Evolutionary conservation across 1,140 invertebrate species (phyloP), one percentile per base, ranked within the genome.

Genomic region (Drosophila bocki): DNA sequence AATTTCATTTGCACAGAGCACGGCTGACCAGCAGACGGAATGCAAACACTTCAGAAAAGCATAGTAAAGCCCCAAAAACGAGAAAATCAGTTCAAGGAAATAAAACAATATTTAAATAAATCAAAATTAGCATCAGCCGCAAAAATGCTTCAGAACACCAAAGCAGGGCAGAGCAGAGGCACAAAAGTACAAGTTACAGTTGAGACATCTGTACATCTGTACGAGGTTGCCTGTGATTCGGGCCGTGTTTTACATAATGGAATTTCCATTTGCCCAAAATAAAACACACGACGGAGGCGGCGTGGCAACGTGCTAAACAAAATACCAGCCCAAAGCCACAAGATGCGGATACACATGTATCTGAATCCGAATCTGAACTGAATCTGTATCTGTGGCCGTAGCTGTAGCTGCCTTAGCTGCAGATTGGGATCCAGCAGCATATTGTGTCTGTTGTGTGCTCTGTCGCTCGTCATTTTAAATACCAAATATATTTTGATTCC

Each of bases 61-160:
- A 33, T 37, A 56, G 47, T 42, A 48, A 54, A 37, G 29, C 39
- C 58, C 41, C 33, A 13, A 60, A 41, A 35, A 11, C 35, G 51
- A 47, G 44, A 37, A 45, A 71, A 77, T 65, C 65, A 54, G 60
- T 65, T 80, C 76, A 79, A 71, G 56, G 65, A 53, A 72, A 70
- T 79, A 65, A 83, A 88, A 88, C 82, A 71, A 88, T 84, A 84
- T 90, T 84, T 59, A 78, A 88, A 79, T 90, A 79, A 84, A 84
- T 81, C 75, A 84, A 81, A 84, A 90, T 90, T 76, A 79, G 70
- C 77, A 80, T 80, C 48, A 56, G 74, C 59, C 74, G 53, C 85
- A 88, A 75, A 84, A 58, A 35, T 65, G 37, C 60, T 69, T 19
- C 12, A 39, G 19, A 61, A 35, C 17, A 29, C 19, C 11, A 29